These are phyloP conservation scores for Scaptodrosophila lebanonensis DNA, from an alignment of 1,140 invertebrate genomes.

Conservation along the genomic window DNA sequence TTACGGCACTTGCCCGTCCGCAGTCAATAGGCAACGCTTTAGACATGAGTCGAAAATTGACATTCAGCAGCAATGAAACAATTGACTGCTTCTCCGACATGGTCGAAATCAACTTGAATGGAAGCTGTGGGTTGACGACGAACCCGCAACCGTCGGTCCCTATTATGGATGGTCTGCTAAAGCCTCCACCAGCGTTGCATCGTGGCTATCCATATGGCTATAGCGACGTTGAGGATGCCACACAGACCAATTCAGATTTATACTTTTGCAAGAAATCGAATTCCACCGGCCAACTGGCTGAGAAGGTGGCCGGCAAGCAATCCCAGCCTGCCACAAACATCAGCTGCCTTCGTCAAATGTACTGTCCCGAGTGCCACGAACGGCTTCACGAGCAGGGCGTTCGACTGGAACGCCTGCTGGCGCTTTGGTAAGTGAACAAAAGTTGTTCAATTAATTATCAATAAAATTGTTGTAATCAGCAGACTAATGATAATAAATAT, in stretches of 20 bases:
- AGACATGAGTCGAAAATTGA: conserved; percentile 59
- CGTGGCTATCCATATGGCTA: conserved; percentile 65
- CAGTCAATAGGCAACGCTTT: conserved; percentile 9
- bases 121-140: conserved; percentile 27
- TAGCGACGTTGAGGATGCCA: conserved; percentile 28
- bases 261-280: conserved; percentile 63
- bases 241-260: conserved; percentile 25
- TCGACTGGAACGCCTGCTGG: conserved; percentile 56
- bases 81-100: conserved; percentile 33
- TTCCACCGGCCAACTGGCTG: conserved; percentile 54
- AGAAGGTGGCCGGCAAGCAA: conserved; percentile 45
- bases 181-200: conserved; percentile 22
- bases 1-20: too few relatives aligned
- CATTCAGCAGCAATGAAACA: conserved; percentile 45
- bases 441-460: not conserved
- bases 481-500: too few relatives aligned
- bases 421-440: conserved; percentile 47
- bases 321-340: conserved; percentile 53
- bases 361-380: conserved; percentile 65
- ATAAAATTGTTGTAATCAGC: not conserved
- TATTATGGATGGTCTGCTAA: conserved; percentile 43
- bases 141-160: conserved; percentile 41
- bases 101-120: conserved; percentile 58
- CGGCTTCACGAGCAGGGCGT: conserved; percentile 63
- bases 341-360: conserved; percentile 67